Evolutionary conservation across 2,888 invertebrate species (phyloP).

Genomic region (Sympetrum striolatum): DNA sequence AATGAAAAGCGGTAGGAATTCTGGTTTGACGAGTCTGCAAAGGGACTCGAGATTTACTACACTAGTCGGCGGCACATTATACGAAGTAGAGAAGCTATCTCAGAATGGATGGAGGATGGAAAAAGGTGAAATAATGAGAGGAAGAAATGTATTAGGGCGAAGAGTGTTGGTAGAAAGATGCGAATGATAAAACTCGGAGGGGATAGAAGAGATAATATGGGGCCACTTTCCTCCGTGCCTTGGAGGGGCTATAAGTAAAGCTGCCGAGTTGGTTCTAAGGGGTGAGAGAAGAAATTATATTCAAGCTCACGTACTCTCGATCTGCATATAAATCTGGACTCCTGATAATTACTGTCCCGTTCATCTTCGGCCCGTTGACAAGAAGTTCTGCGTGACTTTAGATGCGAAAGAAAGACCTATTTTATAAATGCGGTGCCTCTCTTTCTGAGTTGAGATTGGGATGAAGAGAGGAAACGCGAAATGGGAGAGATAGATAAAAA

Average conservation of each 20-base stretch:
- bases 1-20: neutral
- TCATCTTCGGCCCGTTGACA: slow-evolving; percentile 40
- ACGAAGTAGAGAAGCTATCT: neutral
- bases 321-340: slow-evolving; percentile 46
- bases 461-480: neutral
- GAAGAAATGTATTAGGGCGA: neutral
- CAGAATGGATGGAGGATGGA: neutral
- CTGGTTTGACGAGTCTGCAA: neutral
- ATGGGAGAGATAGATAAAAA: neutral
- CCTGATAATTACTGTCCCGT: slow-evolving; percentile 47
- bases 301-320: slow-evolving; percentile 44
- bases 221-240: neutral
- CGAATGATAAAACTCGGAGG: neutral
- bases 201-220: neutral
- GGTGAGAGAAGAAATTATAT: slow-evolving; percentile 23
- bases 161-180: neutral
- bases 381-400: neutral
- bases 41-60: neutral
- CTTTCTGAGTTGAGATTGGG: neutral
- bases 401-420: neutral
- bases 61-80: neutral
- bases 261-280: neutral
- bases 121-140: neutral
- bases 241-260: neutral
- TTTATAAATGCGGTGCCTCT: neutral